Conservation (phyloP, 2,888 invertebrate species). For the Hoplodrina ambigua region DNA sequence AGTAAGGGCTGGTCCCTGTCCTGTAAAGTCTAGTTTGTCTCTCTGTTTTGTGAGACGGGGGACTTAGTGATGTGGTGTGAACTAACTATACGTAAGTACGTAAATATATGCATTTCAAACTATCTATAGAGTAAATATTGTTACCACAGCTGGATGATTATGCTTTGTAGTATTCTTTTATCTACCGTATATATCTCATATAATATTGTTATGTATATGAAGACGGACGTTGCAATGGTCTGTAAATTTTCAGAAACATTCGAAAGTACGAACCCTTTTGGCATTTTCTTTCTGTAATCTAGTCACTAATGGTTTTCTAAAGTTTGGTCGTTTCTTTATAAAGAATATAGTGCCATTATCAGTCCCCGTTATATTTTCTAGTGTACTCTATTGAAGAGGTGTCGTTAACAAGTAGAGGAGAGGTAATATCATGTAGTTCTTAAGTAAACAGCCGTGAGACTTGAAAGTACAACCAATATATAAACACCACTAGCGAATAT, state of each 20-base stretch:
- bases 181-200: constrained; percentile 52
- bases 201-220: constrained; percentile 40
- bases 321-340: constrained; percentile 48
- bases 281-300: constrained; percentile 60
- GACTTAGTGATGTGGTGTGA: constrained; percentile 59
- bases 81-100: constrained; percentile 67
- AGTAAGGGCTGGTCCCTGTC: constrained; percentile 85
- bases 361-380: constrained; percentile 34
- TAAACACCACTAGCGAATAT: constrained; percentile 82
- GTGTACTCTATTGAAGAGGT: constrained; percentile 34
- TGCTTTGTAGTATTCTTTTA: constrained; percentile 71
- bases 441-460: constrained; percentile 73
- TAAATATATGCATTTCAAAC: constrained; percentile 86
- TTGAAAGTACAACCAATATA: constrained; percentile 80
- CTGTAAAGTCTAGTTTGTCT: constrained; percentile 68
- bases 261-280: constrained; percentile 37
- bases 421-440: constrained; percentile 67
- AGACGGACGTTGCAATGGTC: constrained; percentile 28
- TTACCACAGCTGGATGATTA: constrained; percentile 80
- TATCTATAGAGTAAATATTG: constrained; percentile 78
- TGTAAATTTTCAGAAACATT: constrained; percentile 43
- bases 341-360: constrained; percentile 55
- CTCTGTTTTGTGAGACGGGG: constrained; percentile 49
- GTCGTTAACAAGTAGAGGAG: constrained; percentile 41
- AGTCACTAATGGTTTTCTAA: constrained; percentile 59